Evolutionary conservation across 2,888 invertebrate species (phyloP).

Genomic region (Drosophila gaucha): DNA sequence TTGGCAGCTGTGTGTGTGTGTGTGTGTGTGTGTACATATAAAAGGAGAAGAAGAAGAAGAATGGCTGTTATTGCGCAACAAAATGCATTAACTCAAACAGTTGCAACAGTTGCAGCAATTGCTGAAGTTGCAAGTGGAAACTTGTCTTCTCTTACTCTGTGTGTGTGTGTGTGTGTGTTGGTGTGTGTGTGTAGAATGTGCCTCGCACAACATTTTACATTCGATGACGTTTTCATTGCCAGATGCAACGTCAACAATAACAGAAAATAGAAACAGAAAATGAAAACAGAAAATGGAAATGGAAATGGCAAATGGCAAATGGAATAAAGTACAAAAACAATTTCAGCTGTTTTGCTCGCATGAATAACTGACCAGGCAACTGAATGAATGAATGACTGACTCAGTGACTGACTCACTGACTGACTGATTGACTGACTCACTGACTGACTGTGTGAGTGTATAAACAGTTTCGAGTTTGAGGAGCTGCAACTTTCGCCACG

Average conservation of each 20-base stretch:
- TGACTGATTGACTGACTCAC: neutral
- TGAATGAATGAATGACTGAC: slow-evolving; percentile 15
- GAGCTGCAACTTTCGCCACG: too few species aligned
- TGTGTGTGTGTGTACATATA: slow-evolving; percentile 6
- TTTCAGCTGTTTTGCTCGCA: slow-evolving; percentile 44
- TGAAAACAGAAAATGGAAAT: slow-evolving; percentile 13
- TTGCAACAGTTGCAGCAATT: slow-evolving; percentile 32
- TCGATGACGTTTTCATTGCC: slow-evolving; percentile 75
- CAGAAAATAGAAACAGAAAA: slow-evolving; percentile 46
- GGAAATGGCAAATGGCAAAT: slow-evolving; percentile 17
- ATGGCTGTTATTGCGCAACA: slow-evolving; percentile 45
- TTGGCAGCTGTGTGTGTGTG: too few species aligned
- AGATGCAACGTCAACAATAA: slow-evolving; percentile 79
- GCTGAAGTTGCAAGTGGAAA: slow-evolving; percentile 27
- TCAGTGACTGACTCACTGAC: slow-evolving; percentile 10
- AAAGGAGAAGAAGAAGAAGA: slow-evolving; percentile 25
- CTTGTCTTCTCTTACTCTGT: slow-evolving; percentile 2
- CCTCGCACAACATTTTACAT: slow-evolving; percentile 73
- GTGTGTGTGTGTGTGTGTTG: slow-evolving; percentile 10
- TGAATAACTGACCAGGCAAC: slow-evolving; percentile 43
- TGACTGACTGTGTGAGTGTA: slow-evolving; percentile 11
- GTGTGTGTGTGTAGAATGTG: slow-evolving; percentile 46
- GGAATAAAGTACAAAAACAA: slow-evolving; percentile 43
- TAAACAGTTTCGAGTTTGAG: neutral
- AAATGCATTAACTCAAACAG: slow-evolving; percentile 70